phyloP scores from a whole-genome alignment of 2,113 vertebrate species.

The Psilopsiagon aurifrons region DNA sequence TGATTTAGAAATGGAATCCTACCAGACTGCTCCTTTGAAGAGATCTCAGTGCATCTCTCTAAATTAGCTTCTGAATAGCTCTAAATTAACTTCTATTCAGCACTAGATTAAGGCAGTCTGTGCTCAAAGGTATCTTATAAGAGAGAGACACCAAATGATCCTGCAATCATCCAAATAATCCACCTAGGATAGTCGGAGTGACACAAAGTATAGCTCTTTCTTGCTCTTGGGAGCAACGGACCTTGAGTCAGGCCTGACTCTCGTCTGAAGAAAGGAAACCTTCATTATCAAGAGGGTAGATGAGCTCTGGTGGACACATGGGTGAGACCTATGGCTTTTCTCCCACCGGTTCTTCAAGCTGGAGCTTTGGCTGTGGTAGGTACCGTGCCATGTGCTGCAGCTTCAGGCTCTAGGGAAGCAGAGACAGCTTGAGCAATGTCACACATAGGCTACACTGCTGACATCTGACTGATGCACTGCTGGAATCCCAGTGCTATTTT shows the following conservation, averaged over 20 bases:
- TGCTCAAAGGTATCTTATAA: constrained; percentile 48
- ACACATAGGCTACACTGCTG: not conserved
- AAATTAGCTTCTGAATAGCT: constrained; percentile 56
- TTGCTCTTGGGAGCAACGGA: not conserved
- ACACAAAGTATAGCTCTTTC: not conserved
- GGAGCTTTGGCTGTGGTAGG: not conserved
- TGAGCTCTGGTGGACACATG: accelerated
- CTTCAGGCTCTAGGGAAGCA: not conserved
- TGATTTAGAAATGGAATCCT: constrained; percentile 5
- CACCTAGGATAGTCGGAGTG: not conserved
- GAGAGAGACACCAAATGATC: constrained; percentile 44
- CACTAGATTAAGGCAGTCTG: constrained; percentile 50
- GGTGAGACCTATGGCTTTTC: not conserved
- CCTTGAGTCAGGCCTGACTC: not conserved
- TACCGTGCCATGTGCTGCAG: not conserved
- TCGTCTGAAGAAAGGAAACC: not conserved
- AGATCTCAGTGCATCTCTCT: constrained; percentile 36
- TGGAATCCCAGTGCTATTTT: constrained; percentile 16
- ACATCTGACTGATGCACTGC: not conserved
- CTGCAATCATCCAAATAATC: constrained; percentile 60
- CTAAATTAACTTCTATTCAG: constrained; percentile 64
- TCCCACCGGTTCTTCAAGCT: not conserved
- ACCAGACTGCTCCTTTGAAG: constrained; percentile 33
- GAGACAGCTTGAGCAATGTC: not conserved
- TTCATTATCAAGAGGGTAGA: not conserved